Percentiles rank a stretch among this genome's conserved stretches.
These are phyloP conservation scores for Elgonia sp. DNA, from an alignment of 2,888 invertebrate genomes.

Conservation along the genomic window DNA sequence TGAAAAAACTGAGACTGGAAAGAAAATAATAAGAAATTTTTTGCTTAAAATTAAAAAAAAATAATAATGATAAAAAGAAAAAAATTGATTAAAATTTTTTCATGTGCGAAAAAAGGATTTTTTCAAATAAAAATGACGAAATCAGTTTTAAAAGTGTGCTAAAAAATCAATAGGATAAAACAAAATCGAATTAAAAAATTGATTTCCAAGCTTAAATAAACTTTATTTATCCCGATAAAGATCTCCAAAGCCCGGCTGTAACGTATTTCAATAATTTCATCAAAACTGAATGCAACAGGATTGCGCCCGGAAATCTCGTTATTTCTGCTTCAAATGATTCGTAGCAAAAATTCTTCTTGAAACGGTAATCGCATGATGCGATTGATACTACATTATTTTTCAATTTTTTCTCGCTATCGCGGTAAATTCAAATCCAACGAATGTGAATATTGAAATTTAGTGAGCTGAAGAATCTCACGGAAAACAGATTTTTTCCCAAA, in stretches of 20 bases:
- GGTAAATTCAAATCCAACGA: background rate
- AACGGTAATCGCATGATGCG: background rate
- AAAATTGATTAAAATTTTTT: too few species aligned
- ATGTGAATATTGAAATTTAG: background rate
- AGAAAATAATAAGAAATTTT: too few species aligned
- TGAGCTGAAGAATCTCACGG: too few species aligned
- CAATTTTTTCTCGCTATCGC: background rate
- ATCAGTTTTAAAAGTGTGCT: too few species aligned
- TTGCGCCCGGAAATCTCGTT: constrained; percentile 41
- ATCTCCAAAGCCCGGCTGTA: constrained; percentile 10
- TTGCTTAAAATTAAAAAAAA: too few species aligned
- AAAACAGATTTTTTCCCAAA: too few species aligned
- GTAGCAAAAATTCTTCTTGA: constrained; percentile 27
- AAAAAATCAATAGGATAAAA: too few species aligned
- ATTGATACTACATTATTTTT: constrained; percentile 35
- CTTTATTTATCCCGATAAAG: constrained; percentile 35
- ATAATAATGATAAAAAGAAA: too few species aligned
- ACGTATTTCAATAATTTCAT: constrained; percentile 57
- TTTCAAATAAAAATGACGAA: too few species aligned
- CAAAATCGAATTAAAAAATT: too few species aligned
- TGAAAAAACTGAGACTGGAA: too few species aligned
- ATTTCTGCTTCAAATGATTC: constrained; percentile 46
- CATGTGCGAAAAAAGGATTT: too few species aligned
- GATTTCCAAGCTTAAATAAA: constrained; percentile 9
- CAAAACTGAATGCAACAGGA: constrained; percentile 43